Conservation (phyloP, 1,140 invertebrate genomes). For the Cepaea nemoralis region DNA sequence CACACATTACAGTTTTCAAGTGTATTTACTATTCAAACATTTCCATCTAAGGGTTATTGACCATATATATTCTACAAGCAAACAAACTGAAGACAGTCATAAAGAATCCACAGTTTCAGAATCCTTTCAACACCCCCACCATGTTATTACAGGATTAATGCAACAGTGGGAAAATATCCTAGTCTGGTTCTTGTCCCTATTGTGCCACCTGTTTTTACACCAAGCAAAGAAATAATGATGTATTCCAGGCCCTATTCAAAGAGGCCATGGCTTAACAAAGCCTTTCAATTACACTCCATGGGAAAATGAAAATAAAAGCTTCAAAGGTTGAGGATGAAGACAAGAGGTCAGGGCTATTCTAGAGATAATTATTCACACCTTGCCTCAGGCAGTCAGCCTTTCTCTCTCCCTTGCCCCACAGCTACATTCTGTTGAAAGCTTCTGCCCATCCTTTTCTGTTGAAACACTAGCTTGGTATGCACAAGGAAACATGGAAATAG, state of each 20-base stretch:
- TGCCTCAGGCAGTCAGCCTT: neutral
- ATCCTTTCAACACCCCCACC: too few species aligned
- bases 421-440: neutral
- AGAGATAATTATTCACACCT: neutral
- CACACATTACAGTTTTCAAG: too few species aligned
- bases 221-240: neutral
- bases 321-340: neutral
- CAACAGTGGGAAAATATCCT: neutral
- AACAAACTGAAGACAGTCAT: too few species aligned
- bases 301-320: neutral
- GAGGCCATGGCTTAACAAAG: neutral
- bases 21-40: too few species aligned
- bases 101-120: too few species aligned
- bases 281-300: neutral
- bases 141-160: neutral
- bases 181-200: neutral
- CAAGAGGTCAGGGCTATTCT: neutral
- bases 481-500: too few species aligned
- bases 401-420: neutral
- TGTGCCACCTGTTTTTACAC: neutral
- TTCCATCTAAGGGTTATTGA: too few species aligned
- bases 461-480: too few species aligned
- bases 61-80: too few species aligned
- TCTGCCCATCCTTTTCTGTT: neutral
- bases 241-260: neutral